phyloP scores from a whole-genome alignment of 2,888 invertebrate genomes.

The Sarcophaga rosellei region DNA sequence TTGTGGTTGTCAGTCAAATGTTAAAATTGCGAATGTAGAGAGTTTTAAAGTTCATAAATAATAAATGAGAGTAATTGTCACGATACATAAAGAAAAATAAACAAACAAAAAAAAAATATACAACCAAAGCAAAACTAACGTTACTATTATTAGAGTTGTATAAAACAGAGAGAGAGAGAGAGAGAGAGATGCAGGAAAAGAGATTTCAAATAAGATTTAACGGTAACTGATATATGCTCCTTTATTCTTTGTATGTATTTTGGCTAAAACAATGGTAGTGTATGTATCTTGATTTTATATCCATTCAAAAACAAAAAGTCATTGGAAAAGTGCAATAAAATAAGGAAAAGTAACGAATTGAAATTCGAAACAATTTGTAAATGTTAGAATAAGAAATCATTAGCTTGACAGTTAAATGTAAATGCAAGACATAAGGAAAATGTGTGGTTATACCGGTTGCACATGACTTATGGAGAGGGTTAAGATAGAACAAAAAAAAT shows the following conservation, averaged over 20 bases:
- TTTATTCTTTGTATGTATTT: conserved; percentile 47
- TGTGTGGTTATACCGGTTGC: background rate
- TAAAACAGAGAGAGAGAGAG: background rate
- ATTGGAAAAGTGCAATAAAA: conserved; percentile 32
- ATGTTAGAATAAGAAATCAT: conserved; percentile 65
- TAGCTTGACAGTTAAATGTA: conserved; percentile 64
- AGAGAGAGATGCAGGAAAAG: background rate
- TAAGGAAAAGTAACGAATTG: background rate
- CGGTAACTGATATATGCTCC: conserved; percentile 32
- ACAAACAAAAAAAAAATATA: conserved; percentile 23
- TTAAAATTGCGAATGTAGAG: conserved; percentile 69
- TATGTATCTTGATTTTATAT: conserved; percentile 3
- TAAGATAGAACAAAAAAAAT: conserved; percentile 26
- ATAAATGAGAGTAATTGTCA: conserved; percentile 79
- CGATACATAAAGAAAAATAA: conserved; percentile 64
- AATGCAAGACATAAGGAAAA: conserved; percentile 15
- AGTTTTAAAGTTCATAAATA: conserved; percentile 78
- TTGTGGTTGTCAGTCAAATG: conserved; percentile 52
- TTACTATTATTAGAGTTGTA: background rate
- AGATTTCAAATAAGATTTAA: conserved; percentile 19
- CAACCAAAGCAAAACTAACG: conserved; percentile 24
- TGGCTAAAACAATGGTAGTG: conserved; percentile 19
- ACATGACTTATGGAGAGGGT: conserved; percentile 29
- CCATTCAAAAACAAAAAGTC: conserved; percentile 13
- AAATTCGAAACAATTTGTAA: conserved; percentile 66